Base-by-base conservation (phyloP, 2,888 invertebrate genomes). In the Scaptomyza polygonia region DNA sequence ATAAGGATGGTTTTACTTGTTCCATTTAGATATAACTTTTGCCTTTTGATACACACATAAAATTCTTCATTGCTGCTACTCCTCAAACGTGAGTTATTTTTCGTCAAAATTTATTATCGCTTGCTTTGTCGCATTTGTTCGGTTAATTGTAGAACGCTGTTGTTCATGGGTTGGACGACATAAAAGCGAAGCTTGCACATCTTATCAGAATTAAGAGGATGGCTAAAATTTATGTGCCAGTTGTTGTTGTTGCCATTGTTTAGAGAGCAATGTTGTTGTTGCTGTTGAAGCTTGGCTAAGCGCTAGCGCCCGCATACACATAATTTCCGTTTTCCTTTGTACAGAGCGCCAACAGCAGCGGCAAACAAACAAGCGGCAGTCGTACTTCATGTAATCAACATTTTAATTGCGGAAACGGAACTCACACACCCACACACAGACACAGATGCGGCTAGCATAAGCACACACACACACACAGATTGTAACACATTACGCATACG, bases 381-480 rank as follows among this genome's bases (percentile, higher is more conserved):
- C 82, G 82, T 84, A 82, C 82, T 86, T 82, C 82, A 82, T 86
- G 82, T 82, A 82, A 82, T 82, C 82, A 82, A 86, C 88, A 86
- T 87, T 87, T 84, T 84, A 86, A 88, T 86, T 88, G 88, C 88
- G 88, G 84, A 87, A 84, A 76, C 88, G 86, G 84, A 88, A 86
- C 87, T 87, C 82, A 52, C 78, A 84, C 86, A 79, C 57, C 7
- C 76, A 25, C 47, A 44, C 63, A 45, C 53, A 11, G 5, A 11
- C 9, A 34, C 32, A 48, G 12, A 18, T 47, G 48, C 21, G 32
- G 48, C 32, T 21, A 21, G 11, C 48, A 6, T 48, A 49, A 32
- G 11, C 43, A 42, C 16, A 42, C 49, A 43, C 30, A 29, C 53
- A 48, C 16, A 21, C 42, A 58, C 29, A 54, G 45, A 65, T 43